Evolutionary conservation across 37 sponge, comb jelly and placozoan genomes (phyloP).

Genomic region (Beroe forskalii): DNA sequence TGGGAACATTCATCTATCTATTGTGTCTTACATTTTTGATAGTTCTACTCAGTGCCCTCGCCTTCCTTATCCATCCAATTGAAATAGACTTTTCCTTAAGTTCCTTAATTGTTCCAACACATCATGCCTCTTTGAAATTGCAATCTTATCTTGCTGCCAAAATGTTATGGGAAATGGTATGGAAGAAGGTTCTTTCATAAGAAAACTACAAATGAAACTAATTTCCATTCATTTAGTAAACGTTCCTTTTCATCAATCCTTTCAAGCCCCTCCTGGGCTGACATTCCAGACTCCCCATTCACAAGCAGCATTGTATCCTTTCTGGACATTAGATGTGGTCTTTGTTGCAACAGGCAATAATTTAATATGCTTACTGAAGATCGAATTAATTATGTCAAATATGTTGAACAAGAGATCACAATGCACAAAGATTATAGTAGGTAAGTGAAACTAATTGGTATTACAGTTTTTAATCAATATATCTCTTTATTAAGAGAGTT

Average conservation of each 20-base stretch:
- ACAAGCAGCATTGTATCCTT: slow-evolving; percentile 32
- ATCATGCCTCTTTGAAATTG: slow-evolving; percentile 52
- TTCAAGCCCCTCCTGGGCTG: slow-evolving; percentile 23
- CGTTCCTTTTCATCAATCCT: slow-evolving; percentile 34
- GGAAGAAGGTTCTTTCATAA: slow-evolving; percentile 55
- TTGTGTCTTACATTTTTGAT: slow-evolving; percentile 35
- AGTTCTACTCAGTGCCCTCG: slow-evolving; percentile 18
- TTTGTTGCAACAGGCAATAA: slow-evolving; percentile 42
- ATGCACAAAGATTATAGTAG: slow-evolving; percentile 45
- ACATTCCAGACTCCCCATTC: slow-evolving; percentile 62
- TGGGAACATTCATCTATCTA: slow-evolving; percentile 59
- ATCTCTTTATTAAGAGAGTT: no score
- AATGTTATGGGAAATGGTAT: slow-evolving; percentile 59
- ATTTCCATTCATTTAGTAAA: background rate
- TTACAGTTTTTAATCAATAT: no score
- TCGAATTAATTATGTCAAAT: slow-evolving; percentile 49
- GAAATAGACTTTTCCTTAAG: slow-evolving; percentile 63
- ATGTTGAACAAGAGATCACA: slow-evolving; percentile 64
- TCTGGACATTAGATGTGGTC: slow-evolving; percentile 55
- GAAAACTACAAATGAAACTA: slow-evolving; percentile 5
- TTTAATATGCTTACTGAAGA: slow-evolving; percentile 40
- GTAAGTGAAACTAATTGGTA: no score
- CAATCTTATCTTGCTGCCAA: slow-evolving; percentile 55
- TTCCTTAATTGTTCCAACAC: slow-evolving; percentile 51
- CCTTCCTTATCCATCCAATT: slow-evolving; percentile 45